phyloP scores from a whole-genome alignment of 2,113 vertebrate genomes.

The Pedionomus torquatus region DNA sequence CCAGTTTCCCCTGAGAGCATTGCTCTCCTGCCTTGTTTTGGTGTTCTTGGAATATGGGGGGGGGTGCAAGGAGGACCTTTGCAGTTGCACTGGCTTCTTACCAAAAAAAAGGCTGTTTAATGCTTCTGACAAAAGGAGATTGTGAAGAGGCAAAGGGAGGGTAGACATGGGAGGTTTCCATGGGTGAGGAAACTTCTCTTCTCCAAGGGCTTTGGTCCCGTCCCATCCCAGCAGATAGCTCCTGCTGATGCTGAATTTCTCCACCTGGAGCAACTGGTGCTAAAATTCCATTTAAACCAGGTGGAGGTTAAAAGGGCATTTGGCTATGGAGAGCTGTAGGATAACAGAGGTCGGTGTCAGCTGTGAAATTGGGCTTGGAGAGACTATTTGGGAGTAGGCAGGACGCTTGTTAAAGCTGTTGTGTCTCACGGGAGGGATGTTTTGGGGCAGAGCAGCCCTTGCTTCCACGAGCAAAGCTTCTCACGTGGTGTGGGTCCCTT shows the following conservation, averaged over 20 bases:
- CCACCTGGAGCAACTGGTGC: background rate
- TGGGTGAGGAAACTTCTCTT: background rate
- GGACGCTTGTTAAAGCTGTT: rapidly evolving
- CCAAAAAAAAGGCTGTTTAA: rapidly evolving
- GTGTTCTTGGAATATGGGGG: background rate
- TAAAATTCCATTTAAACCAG: background rate
- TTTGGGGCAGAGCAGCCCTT: background rate
- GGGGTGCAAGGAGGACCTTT: rapidly evolving
- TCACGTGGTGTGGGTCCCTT: rapidly evolving
- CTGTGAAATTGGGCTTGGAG: background rate
- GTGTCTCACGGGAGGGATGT: rapidly evolving
- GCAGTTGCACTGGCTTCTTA: background rate
- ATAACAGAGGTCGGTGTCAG: background rate
- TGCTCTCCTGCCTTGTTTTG: rapidly evolving
- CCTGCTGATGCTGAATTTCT: background rate
- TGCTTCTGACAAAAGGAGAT: rapidly evolving
- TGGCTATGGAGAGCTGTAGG: rapidly evolving
- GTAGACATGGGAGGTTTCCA: rapidly evolving
- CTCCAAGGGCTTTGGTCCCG: background rate
- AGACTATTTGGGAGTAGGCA: background rate
- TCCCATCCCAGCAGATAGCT: background rate
- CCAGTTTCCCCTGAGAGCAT: background rate
- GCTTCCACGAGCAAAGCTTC: background rate
- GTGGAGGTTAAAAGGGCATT: background rate
- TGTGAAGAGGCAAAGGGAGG: rapidly evolving